Conservation (phyloP, 2,113 vertebrate species). For the Ptyas mucosa region DNA sequence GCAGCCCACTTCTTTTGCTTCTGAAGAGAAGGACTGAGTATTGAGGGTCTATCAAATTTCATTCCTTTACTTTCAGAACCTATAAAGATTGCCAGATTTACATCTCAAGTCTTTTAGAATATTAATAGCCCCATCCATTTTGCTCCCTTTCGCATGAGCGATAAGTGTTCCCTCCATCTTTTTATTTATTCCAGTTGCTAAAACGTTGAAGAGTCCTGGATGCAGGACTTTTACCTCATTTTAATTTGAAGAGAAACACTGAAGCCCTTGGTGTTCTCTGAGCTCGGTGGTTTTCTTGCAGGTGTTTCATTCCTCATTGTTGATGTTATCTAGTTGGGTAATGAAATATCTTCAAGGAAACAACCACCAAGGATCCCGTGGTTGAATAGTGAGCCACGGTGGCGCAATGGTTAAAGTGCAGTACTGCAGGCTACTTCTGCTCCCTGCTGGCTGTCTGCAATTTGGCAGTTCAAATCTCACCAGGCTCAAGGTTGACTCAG, state of each 20-base stretch:
- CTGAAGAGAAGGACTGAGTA: not conserved
- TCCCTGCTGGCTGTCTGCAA: no score
- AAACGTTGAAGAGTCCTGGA: not conserved
- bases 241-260: not conserved
- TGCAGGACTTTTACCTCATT: not conserved
- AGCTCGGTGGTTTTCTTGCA: not conserved
- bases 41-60: not conserved
- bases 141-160: not conserved
- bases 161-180: not conserved
- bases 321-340: not conserved
- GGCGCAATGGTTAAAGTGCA: no score
- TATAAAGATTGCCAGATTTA: not conserved
- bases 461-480: no score
- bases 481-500: no score
- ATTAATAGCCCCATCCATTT: not conserved
- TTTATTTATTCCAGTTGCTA: not conserved
- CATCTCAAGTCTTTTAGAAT: not conserved
- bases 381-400: not conserved
- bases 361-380: not conserved
- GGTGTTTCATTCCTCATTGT: not conserved
- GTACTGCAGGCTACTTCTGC: no score
- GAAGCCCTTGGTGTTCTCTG: not conserved
- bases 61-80: not conserved
- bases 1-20: not conserved
- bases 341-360: not conserved